Evolutionary conservation across 2,888 invertebrate species (phyloP).

Genomic region (Caenorhabditis macrosperma): DNA sequence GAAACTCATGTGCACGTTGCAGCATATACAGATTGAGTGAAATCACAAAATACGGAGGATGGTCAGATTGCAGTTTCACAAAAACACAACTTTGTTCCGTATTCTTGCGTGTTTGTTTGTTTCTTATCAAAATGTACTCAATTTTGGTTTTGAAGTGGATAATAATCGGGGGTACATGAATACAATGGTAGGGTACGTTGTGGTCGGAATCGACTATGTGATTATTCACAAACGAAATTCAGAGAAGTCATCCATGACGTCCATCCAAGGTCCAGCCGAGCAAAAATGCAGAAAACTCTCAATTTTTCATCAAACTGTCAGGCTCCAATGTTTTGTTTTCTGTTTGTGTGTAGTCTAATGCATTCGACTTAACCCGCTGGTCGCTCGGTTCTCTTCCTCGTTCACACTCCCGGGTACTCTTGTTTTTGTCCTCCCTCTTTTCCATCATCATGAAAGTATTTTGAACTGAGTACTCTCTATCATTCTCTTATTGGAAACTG

Average conservation of each 20-base stretch:
- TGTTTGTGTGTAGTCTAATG: too few species aligned
- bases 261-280: too few species aligned
- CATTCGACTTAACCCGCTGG: too few species aligned
- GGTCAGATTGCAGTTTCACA: background rate
- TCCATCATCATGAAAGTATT: background rate
- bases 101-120: background rate
- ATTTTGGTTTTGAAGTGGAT: constrained; percentile 10
- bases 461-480: background rate
- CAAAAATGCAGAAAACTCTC: too few species aligned
- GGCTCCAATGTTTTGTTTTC: too few species aligned
- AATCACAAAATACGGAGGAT: constrained; percentile 1
- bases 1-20: constrained; percentile 4
- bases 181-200: too few species aligned
- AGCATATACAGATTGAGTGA: background rate
- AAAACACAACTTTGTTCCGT: background rate
- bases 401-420: background rate
- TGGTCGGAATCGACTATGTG: too few species aligned
- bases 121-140: constrained; percentile 39
- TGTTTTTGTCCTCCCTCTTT: background rate
- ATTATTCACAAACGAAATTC: too few species aligned
- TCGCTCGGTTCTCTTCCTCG: constrained; percentile 10
- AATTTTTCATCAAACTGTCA: too few species aligned
- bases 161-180: constrained; percentile 1
- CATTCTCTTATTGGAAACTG: background rate
- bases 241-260: too few species aligned